Evolutionary conservation across 2,888 invertebrate genomes (phyloP).

Genomic region (Mesoligia furuncula): DNA sequence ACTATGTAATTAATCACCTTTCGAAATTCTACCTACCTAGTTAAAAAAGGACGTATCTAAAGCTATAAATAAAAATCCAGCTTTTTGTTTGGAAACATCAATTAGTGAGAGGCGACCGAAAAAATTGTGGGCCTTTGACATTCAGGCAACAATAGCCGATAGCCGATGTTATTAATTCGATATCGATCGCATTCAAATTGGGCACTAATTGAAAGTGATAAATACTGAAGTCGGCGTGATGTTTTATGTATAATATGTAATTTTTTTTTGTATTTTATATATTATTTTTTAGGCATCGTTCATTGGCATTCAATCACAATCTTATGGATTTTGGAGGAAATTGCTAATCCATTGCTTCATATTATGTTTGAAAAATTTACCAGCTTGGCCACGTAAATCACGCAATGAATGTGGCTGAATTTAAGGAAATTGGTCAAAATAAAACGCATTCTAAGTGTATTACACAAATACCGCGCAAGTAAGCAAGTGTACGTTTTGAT

Average conservation of each 20-base stretch:
- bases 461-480: too few species aligned
- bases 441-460: not conserved
- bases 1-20: not conserved
- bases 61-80: constrained; percentile 41
- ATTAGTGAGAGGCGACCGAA: constrained; percentile 40
- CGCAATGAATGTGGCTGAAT: not conserved
- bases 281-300: too few species aligned
- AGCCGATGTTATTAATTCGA: constrained; percentile 39
- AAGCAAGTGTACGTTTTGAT: not conserved
- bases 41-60: constrained; percentile 14
- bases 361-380: not conserved
- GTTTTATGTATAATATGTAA: constrained; percentile 2
- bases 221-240: not conserved
- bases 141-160: constrained; percentile 41
- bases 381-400: not conserved
- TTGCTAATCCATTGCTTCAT: not conserved
- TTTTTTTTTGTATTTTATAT: too few species aligned
- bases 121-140: constrained; percentile 42
- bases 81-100: constrained; percentile 41
- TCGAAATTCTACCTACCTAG: not conserved
- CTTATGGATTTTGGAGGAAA: not conserved
- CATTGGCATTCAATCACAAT: not conserved
- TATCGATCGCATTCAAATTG: constrained; percentile 38
- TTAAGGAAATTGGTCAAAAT: not conserved
- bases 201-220: constrained; percentile 32